Base-by-base conservation (phyloP, 1,140 invertebrate genomes). In the Hylyphantes graminicola region DNA sequence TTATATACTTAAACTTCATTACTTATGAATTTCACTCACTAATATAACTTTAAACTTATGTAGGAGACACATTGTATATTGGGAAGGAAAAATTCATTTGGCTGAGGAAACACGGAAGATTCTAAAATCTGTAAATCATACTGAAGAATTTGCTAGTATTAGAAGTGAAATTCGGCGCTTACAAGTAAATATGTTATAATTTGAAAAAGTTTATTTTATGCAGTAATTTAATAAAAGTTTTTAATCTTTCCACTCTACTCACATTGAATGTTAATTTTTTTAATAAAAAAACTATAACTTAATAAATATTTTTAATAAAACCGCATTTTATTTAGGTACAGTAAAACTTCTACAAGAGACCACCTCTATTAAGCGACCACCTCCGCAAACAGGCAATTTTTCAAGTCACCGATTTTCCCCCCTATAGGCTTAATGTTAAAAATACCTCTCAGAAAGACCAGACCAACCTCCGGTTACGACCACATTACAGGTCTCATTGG, bases 131-230 rank as follows among this genome's bases (percentile, higher is more conserved):
- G 74, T 53, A 35, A 59, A 13, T 12, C 54, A 84, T 61, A 7
- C 35, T 8, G 12, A 17, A 15, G 82, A 76, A 59, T 70, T 77
- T 48, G 55, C 15, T 7, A 57, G 15, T 8, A 50, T 84, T 57
- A 77, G 7, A 53, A 84, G 63, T 70, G 82, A 84, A 84, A 84
- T 77, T 53, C 13, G 82, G 35, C 73, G 82, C 64, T 51, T 84
- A 53, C 63, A 77, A 13, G 82, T 53, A 75, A 9, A 2, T 48
- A 35, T 35, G 35, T 35, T 35, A 35, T 35, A 35, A 35, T 35
- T 35, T 35, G n/a, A 35, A 35, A 35, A n/a, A n/a, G n/a, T 35
- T 2, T 35, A 35, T 2, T 35, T 35, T 35, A 35, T 5, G 5
- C 35, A 35, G 35, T 35, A 35, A 35, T 35, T 35, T 35, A 35